Conservation (phyloP, 2,797 vertebrate genomes). For the Erithacus rubecula region DNA sequence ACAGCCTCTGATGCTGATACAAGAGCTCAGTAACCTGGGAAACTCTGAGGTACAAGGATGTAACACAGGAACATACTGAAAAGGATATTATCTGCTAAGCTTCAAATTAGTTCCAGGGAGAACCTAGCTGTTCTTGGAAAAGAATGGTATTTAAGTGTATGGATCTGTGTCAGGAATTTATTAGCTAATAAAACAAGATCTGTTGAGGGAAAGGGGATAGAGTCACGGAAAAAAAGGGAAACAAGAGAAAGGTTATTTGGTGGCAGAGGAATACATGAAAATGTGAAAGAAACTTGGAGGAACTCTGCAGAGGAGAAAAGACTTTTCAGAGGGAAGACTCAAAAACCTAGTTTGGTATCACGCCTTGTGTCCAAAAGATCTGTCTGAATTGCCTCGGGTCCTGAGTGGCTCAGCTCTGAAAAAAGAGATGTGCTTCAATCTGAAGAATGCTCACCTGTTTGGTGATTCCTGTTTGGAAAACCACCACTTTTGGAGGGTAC, state of each 20-base stretch:
- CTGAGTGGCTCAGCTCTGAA: not conserved
- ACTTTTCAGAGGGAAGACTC: not conserved
- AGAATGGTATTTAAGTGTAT: not conserved
- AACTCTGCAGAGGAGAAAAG: not conserved
- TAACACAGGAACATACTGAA: not conserved
- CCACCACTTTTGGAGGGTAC: not conserved
- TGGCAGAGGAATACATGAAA: not conserved
- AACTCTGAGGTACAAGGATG: not conserved
- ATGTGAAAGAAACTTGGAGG: not conserved
- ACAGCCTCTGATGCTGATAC: not conserved
- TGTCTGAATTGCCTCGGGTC: not conserved
- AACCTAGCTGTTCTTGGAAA: not conserved
- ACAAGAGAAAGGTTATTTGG: not conserved
- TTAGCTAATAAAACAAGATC: not conserved
- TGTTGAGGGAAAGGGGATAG: not conserved
- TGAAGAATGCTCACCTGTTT: not conserved
- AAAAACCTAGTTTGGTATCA: not conserved
- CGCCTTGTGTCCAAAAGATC: not conserved
- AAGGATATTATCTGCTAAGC: not conserved
- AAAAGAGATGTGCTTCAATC: not conserved
- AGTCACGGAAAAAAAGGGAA: not conserved
- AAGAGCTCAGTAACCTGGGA: not conserved
- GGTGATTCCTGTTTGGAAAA: not conserved
- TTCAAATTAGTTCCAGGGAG: not conserved
- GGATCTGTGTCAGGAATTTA: not conserved